Evolutionary conservation across 2,888 invertebrate species (phyloP).

Genomic region (Trichogramma evanescens): DNA sequence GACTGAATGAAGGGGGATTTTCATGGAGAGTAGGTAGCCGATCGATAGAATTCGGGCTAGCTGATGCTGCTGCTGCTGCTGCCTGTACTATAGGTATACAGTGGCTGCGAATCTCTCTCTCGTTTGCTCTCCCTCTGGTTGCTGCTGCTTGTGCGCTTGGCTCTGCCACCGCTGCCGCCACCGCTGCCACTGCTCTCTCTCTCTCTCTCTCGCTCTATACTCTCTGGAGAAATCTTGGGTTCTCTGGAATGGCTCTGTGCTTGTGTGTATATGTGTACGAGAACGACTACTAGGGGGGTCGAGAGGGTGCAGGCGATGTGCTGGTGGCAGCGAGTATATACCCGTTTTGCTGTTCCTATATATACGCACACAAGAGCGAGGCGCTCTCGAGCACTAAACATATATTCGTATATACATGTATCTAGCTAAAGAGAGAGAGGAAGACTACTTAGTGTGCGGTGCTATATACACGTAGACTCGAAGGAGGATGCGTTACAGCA

Average conservation of each 20-base stretch:
- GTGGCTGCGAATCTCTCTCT: no score
- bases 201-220: neutral
- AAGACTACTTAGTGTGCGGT: neutral
- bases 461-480: neutral
- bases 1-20: constrained; percentile 11
- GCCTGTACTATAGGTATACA: neutral
- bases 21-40: constrained; percentile 8
- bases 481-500: no score
- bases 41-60: constrained; percentile 19
- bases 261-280: neutral
- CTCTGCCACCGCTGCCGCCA: no score
- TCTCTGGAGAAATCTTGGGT: constrained; percentile 14
- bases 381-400: no score
- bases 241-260: no score
- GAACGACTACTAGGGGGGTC: neutral
- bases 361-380: no score
- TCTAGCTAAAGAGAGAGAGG: neutral
- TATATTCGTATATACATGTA: no score
- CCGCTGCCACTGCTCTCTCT: neutral
- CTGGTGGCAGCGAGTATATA: neutral
- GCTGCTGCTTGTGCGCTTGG: no score
- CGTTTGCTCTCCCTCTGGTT: no score
- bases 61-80: constrained; percentile 1
- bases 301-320: neutral
- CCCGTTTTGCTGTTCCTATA: neutral